phyloP scores from a whole-genome alignment of 1,140 invertebrate genomes.

The Trissolcus basalis region DNA sequence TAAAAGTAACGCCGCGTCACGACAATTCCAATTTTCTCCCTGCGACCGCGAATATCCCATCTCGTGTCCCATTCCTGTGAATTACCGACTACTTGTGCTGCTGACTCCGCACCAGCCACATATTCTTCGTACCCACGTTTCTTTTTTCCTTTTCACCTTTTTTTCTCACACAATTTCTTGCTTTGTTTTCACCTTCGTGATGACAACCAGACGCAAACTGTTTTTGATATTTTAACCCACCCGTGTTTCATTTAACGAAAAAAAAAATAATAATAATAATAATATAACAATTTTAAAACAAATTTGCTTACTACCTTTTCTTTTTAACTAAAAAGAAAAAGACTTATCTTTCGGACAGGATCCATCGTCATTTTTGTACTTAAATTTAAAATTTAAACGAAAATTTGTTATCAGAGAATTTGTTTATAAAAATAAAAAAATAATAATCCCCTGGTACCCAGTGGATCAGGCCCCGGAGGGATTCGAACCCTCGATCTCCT shows the following conservation, averaged over 20 bases:
- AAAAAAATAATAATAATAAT: too few relatives aligned
- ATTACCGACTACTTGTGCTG: slow-evolving; percentile 46
- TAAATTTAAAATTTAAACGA: too few relatives aligned
- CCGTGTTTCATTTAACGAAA: background rate
- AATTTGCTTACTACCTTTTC: too few relatives aligned
- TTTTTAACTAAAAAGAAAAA: too few relatives aligned
- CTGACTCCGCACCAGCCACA: slow-evolving; percentile 27
- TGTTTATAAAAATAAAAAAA: background rate
- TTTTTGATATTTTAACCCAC: slow-evolving; percentile 1
- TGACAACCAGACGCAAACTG: slow-evolving; percentile 26
- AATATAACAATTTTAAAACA: too few relatives aligned
- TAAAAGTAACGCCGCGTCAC: slow-evolving; percentile 52
- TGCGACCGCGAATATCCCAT: slow-evolving; percentile 43
- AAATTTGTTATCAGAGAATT: too few relatives aligned
- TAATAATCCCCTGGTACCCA: background rate
- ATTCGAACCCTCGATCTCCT: slow-evolving; percentile 74
- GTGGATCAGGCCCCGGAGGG: slow-evolving; percentile 63
- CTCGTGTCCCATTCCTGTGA: slow-evolving; percentile 46
- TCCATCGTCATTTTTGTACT: too few relatives aligned
- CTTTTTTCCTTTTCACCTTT: background rate
- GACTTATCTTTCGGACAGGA: too few relatives aligned
- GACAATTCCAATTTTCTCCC: slow-evolving; percentile 55
- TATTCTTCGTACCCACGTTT: slow-evolving; percentile 27
- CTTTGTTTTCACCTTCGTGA: slow-evolving; percentile 31
- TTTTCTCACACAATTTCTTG: slow-evolving; percentile 22